Evolutionary conservation across 2,113 vertebrate genomes (phyloP).

Genomic region (Dicentrarchus labrax): DNA sequence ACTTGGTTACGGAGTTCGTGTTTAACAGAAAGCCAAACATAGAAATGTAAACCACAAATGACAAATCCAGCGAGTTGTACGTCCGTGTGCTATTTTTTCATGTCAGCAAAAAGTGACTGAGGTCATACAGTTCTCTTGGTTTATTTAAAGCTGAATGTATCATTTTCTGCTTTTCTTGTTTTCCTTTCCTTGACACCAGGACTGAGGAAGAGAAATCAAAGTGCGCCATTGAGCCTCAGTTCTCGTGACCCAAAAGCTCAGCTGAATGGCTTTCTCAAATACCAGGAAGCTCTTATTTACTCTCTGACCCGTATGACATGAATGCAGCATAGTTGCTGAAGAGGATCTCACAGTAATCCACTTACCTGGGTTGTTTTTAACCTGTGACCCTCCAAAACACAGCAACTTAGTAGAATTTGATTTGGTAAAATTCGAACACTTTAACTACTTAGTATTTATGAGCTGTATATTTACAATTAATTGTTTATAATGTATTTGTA

Average conservation of each 20-base stretch:
- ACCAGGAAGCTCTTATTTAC: background rate
- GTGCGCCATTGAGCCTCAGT: background rate
- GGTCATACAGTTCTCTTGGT: conserved; percentile 41
- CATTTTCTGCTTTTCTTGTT: background rate
- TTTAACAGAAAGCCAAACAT: conserved; percentile 65
- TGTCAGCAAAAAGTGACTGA: conserved; percentile 19
- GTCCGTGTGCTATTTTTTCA: background rate
- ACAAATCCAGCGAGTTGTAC: conserved; percentile 42
- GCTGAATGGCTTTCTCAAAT: background rate
- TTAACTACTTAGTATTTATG: background rate
- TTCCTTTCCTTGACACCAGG: background rate
- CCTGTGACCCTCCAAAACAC: background rate
- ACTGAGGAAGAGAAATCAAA: conserved; percentile 2
- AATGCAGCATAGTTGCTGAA: background rate
- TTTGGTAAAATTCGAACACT: background rate
- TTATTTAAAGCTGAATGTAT: conserved; percentile 23
- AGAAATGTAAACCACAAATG: conserved; percentile 66
- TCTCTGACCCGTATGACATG: background rate
- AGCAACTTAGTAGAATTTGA: background rate
- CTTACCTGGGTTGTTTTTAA: background rate
- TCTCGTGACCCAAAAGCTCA: background rate
- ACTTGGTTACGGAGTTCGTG: conserved; percentile 62
- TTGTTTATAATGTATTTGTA: too few relatives aligned
- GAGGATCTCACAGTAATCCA: background rate
- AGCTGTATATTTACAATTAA: background rate